Percentiles rank a stretch among this genome's conserved stretches.
Conservation (phyloP, 1,140 invertebrate species). For the Mycetomoellerius zeteki region DNA sequence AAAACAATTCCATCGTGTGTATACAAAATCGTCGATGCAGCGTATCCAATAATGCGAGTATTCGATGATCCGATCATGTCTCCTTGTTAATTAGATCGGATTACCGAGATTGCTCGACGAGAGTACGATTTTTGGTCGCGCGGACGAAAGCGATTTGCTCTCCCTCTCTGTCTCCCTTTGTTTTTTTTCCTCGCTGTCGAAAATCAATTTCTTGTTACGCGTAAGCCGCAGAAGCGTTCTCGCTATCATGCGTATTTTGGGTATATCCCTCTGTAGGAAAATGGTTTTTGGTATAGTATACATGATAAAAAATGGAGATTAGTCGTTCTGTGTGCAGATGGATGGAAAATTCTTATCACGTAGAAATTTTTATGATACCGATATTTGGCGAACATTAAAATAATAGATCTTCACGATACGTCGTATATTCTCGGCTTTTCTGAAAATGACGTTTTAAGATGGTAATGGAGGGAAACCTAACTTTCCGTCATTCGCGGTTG, state of each 20-base stretch:
- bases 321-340: background rate
- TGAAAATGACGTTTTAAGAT: background rate
- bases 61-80: slow-evolving; percentile 63
- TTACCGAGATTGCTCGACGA: slow-evolving; percentile 54
- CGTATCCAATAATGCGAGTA: slow-evolving; percentile 48
- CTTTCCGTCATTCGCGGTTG: background rate
- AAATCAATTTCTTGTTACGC: slow-evolving; percentile 62
- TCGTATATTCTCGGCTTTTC: background rate
- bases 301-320: slow-evolving; percentile 38
- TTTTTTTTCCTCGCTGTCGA: slow-evolving; percentile 2
- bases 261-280: slow-evolving; percentile 28
- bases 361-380: slow-evolving; percentile 9
- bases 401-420: background rate
- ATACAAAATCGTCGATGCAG: slow-evolving; percentile 43
- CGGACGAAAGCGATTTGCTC: slow-evolving; percentile 26
- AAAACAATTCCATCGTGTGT: slow-evolving; percentile 56
- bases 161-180: background rate
- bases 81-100: slow-evolving; percentile 66
- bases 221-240: slow-evolving; percentile 42
- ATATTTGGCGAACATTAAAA: slow-evolving; percentile 7
- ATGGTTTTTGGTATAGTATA: slow-evolving; percentile 24
- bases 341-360: slow-evolving; percentile 37
- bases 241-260: slow-evolving; percentile 35
- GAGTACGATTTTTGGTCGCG: slow-evolving; percentile 48
- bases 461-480: background rate